phyloP scores from a whole-genome alignment of 1,140 invertebrate species.

The Bombus vancouverensis region DNA sequence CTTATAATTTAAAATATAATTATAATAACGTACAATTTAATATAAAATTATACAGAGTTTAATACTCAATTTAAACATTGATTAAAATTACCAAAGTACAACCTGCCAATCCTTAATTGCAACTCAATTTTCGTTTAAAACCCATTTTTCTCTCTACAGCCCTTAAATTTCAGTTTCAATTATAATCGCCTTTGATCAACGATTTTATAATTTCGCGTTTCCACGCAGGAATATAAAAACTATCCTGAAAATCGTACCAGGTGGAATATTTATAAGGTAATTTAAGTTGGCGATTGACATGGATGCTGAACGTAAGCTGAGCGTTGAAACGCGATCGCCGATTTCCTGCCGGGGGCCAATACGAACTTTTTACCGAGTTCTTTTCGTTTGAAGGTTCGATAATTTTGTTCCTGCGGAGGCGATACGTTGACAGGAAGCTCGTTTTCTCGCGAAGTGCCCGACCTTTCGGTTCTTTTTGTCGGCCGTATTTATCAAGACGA shows the following conservation, averaged over 20 bases:
- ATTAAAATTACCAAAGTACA: too few species aligned
- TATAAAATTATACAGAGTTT: too few species aligned
- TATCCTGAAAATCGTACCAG: too few species aligned
- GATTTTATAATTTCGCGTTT: background rate
- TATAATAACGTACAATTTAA: too few species aligned
- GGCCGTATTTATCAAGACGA: constrained; percentile 52
- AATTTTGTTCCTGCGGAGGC: constrained; percentile 11
- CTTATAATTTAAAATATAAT: too few species aligned
- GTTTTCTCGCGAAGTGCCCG: background rate
- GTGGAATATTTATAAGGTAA: constrained; percentile 33
- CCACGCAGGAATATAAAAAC: background rate
- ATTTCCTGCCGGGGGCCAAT: background rate
- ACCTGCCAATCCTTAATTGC: too few species aligned
- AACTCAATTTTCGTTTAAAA: background rate
- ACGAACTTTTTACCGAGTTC: background rate
- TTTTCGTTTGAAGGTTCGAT: constrained; percentile 25
- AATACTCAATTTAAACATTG: too few species aligned
- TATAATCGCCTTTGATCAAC: background rate
- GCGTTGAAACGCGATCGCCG: constrained; percentile 22
- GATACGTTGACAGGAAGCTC: constrained; percentile 41
- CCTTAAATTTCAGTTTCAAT: background rate
- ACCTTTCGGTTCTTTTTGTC: constrained; percentile 24
- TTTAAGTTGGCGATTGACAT: constrained; percentile 3
- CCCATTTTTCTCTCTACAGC: background rate
- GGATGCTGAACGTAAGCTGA: background rate